Evolutionary conservation across 2,888 invertebrate species (phyloP).

Genomic region (Lasioglossum leucozonium): DNA sequence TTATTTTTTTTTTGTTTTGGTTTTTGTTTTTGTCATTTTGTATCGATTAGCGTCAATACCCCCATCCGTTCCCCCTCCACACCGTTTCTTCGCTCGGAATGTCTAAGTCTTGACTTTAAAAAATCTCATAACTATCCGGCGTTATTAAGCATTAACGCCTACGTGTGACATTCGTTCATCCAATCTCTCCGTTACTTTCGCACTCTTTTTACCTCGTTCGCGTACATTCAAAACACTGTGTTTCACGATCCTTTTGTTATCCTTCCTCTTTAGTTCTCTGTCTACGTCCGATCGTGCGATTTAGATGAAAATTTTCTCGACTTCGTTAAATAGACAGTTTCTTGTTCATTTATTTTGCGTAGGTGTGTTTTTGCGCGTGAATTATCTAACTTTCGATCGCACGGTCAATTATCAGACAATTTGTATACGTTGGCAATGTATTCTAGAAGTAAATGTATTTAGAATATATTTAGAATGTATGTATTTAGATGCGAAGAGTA

Average conservation of each 20-base stretch:
- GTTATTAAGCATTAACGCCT: conserved; percentile 55
- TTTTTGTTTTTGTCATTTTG: conserved; percentile 54
- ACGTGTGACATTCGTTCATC: conserved; percentile 38
- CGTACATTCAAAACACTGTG: not conserved
- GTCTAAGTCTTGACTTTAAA: conserved; percentile 72
- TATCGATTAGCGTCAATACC: conserved; percentile 70
- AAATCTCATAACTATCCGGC: conserved; percentile 49
- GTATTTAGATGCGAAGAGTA: not conserved
- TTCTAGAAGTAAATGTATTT: not conserved
- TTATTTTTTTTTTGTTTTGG: no score
- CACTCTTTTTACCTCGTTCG: not conserved
- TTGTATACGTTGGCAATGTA: not conserved
- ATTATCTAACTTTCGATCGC: not conserved
- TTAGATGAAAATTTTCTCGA: no score
- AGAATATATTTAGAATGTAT: conserved; percentile 7
- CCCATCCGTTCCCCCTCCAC: conserved; percentile 20
- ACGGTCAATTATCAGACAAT: not conserved
- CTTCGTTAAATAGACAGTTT: not conserved
- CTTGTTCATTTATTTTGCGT: no score
- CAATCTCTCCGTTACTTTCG: not conserved
- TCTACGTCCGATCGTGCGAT: not conserved
- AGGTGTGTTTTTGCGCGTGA: not conserved
- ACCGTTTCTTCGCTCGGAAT: conserved; percentile 69
- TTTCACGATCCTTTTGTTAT: not conserved
- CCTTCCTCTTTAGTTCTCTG: not conserved